Evolutionary conservation across 2,797 vertebrate species (phyloP).

Genomic region (Picus viridis): DNA sequence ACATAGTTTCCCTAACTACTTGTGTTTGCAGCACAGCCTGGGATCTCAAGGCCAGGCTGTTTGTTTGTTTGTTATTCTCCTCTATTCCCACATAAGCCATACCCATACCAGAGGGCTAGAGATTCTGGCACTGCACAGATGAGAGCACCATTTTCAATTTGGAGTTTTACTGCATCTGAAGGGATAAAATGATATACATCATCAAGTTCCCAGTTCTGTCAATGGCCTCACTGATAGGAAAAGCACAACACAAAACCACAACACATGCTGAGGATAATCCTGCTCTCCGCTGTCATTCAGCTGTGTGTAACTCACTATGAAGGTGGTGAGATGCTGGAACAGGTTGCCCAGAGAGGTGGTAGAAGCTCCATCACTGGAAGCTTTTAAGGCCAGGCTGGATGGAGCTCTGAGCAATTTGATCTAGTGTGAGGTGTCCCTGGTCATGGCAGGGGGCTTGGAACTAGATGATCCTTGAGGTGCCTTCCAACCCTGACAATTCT

Average conservation of each 20-base stretch:
- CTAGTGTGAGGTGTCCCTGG: no score
- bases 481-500: no score
- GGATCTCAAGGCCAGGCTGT: background rate
- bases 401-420: no score
- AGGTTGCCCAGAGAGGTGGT: no score
- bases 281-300: background rate
- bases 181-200: background rate
- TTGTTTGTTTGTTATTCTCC: background rate
- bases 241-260: background rate
- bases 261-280: accelerated
- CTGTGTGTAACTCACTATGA: background rate
- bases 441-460: no score
- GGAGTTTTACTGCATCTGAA: background rate
- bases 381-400: no score
- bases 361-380: no score
- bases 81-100: background rate
- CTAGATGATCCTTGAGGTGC: no score
- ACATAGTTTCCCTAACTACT: background rate
- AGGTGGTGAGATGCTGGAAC: no score
- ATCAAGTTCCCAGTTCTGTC: background rate
- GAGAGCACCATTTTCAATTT: background rate
- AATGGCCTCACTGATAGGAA: background rate
- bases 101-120: background rate
- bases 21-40: background rate
- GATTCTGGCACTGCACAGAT: background rate